phyloP scores from a whole-genome alignment of 2,797 vertebrate genomes.

The Phaenicophaeus curvirostris region DNA sequence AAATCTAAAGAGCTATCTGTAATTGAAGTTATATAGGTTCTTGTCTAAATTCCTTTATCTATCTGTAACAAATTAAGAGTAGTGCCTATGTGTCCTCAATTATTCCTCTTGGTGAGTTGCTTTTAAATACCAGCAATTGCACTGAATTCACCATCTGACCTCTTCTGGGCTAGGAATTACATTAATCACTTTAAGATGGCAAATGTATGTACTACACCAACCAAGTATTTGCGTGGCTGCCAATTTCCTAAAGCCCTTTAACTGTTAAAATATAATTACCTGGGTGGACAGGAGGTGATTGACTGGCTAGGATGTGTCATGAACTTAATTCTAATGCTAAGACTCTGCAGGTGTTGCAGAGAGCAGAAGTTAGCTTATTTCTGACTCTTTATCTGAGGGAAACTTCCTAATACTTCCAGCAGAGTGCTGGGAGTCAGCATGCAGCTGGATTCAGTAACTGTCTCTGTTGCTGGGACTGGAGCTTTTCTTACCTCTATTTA shows the following conservation, averaged over 20 bases:
- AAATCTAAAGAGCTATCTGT: neutral
- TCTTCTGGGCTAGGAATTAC: neutral
- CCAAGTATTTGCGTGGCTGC: neutral
- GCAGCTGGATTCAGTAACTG: neutral
- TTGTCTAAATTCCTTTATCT: neutral
- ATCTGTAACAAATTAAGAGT: neutral
- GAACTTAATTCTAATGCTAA: neutral
- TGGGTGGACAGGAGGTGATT: neutral
- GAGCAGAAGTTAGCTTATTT: neutral
- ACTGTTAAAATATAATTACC: conserved; percentile 21
- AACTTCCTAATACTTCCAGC: neutral
- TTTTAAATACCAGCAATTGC: neutral
- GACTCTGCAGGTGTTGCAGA: neutral
- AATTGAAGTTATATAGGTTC: neutral
- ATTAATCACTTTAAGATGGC: neutral
- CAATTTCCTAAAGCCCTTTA: neutral
- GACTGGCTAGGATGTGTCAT: neutral
- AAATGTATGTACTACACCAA: neutral
- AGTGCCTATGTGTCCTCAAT: neutral
- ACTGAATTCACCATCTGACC: neutral
- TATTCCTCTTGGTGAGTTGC: neutral
- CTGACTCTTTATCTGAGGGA: neutral
- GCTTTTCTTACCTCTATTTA: neutral
- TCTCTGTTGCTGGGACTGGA: neutral
- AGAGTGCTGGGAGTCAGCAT: neutral